Percentiles rank a stretch among this genome's conserved stretches.
Conservation (phyloP, 2,113 vertebrate genomes). For the Mesitornis unicolor region DNA sequence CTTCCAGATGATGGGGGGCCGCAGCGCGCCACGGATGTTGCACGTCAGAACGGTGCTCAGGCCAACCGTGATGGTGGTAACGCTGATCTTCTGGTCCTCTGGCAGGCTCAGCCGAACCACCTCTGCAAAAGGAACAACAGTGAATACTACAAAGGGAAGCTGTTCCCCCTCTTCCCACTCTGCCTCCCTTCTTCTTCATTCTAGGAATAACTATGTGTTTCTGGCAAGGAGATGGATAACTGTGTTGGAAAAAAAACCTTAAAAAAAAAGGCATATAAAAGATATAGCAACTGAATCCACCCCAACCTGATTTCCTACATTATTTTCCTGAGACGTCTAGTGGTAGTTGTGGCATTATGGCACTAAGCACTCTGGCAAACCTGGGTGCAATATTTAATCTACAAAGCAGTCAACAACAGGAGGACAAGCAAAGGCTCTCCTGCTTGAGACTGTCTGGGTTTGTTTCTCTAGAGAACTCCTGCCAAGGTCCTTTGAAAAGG, state of each 20-base stretch:
- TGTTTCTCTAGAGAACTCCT: not conserved
- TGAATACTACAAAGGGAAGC: not conserved
- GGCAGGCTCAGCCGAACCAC: slow-evolving; percentile 87
- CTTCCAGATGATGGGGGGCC: slow-evolving; percentile 92
- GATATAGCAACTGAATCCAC: not conserved
- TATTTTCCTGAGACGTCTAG: not conserved
- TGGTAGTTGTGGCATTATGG: not conserved
- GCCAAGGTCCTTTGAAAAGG: not conserved
- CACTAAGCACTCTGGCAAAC: not conserved
- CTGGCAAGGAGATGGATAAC: not conserved
- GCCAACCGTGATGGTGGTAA: slow-evolving; percentile 89
- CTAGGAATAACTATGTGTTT: not conserved
- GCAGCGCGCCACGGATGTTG: slow-evolving; percentile 82
- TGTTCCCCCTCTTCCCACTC: not conserved
- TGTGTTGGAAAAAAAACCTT: fast-evolving
- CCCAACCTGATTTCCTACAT: not conserved
- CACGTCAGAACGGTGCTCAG: slow-evolving; percentile 89
- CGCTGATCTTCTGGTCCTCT: slow-evolving; percentile 78
- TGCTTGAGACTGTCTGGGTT: not conserved
- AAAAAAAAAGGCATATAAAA: not conserved
- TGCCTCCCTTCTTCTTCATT: not conserved
- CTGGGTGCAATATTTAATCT: not conserved
- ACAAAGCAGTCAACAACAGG: not conserved
- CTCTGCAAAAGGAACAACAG: slow-evolving; percentile 72
- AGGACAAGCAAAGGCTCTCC: not conserved